Conservation (phyloP, 2,113 vertebrate species). For the Malurus alboscapulatus region DNA sequence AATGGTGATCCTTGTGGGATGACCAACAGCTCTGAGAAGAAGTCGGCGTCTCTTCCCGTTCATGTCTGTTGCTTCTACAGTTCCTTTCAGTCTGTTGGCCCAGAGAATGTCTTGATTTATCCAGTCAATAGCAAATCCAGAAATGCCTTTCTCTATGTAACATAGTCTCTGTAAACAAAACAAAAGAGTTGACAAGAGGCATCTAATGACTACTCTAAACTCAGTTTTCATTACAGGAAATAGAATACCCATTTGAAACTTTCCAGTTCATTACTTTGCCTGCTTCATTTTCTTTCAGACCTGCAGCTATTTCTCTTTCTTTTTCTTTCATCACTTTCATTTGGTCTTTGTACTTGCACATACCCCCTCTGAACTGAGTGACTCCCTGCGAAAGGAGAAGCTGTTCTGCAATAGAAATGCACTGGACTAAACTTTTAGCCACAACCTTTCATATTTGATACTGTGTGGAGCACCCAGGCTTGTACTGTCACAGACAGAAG, state of each 20-base stretch:
- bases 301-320: background rate
- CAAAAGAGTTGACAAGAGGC: background rate
- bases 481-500: background rate
- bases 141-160: conserved; percentile 80
- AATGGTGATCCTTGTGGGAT: conserved; percentile 76
- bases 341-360: background rate
- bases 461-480: background rate
- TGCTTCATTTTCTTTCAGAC: background rate
- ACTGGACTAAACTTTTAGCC: background rate
- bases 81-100: conserved; percentile 82
- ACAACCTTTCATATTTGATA: background rate
- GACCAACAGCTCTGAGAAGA: conserved; percentile 76
- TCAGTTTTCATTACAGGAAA: background rate
- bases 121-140: conserved; percentile 91
- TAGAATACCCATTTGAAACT: background rate
- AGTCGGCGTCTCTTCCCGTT: conserved; percentile 79
- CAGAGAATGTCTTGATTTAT: conserved; percentile 83
- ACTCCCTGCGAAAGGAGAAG: background rate
- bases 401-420: background rate
- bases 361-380: background rate
- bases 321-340: background rate
- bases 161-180: conserved; percentile 79
- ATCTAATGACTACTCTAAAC: background rate
- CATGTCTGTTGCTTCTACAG: conserved; percentile 80
- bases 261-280: background rate